Percentiles rank a stretch among this genome's conserved stretches.
phyloP scores from a whole-genome alignment of 2,888 invertebrate genomes.

The Asteroscopus sphinx region DNA sequence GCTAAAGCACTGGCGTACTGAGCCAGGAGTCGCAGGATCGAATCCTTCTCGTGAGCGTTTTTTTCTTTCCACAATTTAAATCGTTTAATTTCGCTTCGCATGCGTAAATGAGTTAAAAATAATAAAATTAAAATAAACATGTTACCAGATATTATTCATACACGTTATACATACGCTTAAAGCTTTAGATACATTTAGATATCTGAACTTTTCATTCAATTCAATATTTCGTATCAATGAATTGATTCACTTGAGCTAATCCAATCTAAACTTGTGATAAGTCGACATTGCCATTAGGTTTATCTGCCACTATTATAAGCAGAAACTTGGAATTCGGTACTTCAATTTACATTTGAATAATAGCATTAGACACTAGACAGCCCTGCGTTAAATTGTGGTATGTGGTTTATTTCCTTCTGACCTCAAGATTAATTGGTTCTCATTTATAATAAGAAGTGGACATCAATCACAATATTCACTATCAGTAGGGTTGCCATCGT shows the following conservation, averaged over 20 bases:
- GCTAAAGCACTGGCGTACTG: too few species aligned
- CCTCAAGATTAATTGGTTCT: constrained; percentile 18
- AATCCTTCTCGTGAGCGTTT: too few species aligned
- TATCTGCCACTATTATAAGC: constrained; percentile 33
- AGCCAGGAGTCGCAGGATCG: too few species aligned
- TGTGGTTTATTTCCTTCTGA: constrained; percentile 27
- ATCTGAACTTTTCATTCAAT: constrained; percentile 28
- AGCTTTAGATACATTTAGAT: constrained; percentile 1
- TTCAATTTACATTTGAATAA: constrained; percentile 46
- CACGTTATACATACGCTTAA: too few species aligned
- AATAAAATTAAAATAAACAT: too few species aligned
- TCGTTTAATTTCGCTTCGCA: too few species aligned
- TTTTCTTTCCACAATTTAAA: too few species aligned
- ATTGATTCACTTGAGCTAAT: constrained; percentile 24
- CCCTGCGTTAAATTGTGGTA: constrained; percentile 15
- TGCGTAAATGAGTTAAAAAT: too few species aligned
- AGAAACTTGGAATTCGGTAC: constrained; percentile 30
- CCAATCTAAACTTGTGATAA: constrained; percentile 24
- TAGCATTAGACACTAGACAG: constrained; percentile 27
- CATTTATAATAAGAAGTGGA: constrained; percentile 1
- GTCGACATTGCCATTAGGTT: constrained; percentile 21
- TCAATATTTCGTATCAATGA: constrained; percentile 27
- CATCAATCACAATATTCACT: constrained; percentile 15
- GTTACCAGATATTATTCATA: too few species aligned
- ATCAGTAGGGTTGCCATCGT: too few species aligned